Conservation (phyloP, 2,888 invertebrate species). For the Cacoxenus indagator region DNA sequence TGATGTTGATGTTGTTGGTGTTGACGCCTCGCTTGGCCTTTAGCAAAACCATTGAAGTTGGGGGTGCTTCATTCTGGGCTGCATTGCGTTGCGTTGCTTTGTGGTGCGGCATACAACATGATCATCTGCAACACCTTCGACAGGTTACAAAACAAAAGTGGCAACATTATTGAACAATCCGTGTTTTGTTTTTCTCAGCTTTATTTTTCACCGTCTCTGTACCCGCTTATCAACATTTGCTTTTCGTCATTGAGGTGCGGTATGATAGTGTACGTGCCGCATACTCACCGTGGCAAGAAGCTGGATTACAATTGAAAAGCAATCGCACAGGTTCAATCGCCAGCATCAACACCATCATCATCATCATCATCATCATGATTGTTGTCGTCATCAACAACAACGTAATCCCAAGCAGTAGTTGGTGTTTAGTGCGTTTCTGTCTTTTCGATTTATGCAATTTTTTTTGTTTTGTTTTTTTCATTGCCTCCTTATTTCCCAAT, state of each 20-base stretch:
- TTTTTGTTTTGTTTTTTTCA: too few relatives aligned
- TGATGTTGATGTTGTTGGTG: not conserved
- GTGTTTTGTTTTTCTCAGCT: conserved; percentile 19
- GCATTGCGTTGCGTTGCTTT: conserved; percentile 3
- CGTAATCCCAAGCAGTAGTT: conserved; percentile 21
- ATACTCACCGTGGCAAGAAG: not conserved
- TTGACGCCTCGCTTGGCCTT: not conserved
- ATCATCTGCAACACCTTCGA: conserved; percentile 71
- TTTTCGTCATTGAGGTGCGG: conserved; percentile 4
- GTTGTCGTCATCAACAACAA: not conserved
- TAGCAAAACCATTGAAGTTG: not conserved
- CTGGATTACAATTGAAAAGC: conserved; percentile 12
- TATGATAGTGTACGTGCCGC: conserved; percentile 16
- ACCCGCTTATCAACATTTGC: not conserved
- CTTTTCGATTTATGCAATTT: too few relatives aligned
- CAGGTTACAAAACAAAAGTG: conserved; percentile 70
- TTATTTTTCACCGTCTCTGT: not conserved
- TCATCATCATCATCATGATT: not conserved
- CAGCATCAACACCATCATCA: not conserved
- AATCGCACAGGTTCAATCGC: conserved; percentile 20
- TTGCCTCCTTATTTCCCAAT: too few relatives aligned
- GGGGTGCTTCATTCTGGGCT: not conserved
- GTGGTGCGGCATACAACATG: conserved; percentile 58
- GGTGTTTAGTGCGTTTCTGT: conserved; percentile 14
- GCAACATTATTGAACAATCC: conserved; percentile 66